Percentiles rank a stretch among this genome's conserved stretches.
These are phyloP conservation scores for Meiosimyza decipiens DNA, from an alignment of 2,888 invertebrate species.

Conservation along the genomic window DNA sequence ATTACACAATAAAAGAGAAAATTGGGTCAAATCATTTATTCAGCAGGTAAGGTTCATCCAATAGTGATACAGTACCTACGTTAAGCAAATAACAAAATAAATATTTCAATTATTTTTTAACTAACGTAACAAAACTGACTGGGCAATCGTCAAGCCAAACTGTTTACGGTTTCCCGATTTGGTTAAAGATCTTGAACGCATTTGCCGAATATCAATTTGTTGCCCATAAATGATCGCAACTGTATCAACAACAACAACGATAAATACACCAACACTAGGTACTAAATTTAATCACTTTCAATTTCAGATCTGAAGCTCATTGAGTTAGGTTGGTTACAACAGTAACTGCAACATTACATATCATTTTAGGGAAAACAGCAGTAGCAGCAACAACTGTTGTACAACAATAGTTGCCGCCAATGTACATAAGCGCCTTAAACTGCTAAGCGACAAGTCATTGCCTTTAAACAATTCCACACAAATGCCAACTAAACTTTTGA, in stretches of 20 bases:
- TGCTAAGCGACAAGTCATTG: not conserved
- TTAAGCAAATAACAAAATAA: too few relatives aligned
- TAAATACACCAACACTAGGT: too few relatives aligned
- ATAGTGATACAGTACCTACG: too few relatives aligned
- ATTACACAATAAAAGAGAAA: too few relatives aligned
- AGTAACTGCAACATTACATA: constrained; percentile 20
- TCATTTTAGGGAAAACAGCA: not conserved
- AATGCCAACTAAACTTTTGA: constrained; percentile 1
- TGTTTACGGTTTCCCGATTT: constrained; percentile 22
- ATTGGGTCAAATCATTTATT: too few relatives aligned
- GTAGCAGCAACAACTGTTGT: not conserved
- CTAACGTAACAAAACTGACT: too few relatives aligned
- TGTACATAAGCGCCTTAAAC: too few relatives aligned
- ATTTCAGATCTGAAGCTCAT: constrained; percentile 12
- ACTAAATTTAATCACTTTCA: constrained; percentile 12
- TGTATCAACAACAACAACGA: not conserved
- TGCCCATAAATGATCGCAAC: not conserved
- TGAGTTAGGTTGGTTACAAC: not conserved
- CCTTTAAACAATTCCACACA: not conserved
- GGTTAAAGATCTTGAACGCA: constrained; percentile 29
- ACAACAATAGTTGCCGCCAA: not conserved
- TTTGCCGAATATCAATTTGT: constrained; percentile 1
- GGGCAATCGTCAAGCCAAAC: not conserved
- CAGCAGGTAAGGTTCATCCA: too few relatives aligned
- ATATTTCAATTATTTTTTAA: too few relatives aligned